Evolutionary conservation across 23 tunicate genomes (phyloP).

Genomic region (Trididemnum clinides): DNA sequence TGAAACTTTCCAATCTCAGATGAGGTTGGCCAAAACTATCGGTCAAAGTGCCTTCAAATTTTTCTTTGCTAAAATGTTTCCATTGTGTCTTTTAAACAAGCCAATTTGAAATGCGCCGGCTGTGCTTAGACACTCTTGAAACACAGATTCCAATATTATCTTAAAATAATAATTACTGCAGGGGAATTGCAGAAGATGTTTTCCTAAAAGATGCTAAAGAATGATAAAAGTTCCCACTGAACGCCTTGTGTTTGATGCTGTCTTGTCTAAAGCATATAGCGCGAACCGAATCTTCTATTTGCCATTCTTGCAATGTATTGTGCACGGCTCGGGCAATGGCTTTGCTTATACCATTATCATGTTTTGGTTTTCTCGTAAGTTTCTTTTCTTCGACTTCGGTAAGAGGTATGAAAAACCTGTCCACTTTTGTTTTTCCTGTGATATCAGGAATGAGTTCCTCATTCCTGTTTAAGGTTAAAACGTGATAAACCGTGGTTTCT

Average conservation of each 20-base stretch:
- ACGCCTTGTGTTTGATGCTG: slow-evolving; percentile 1
- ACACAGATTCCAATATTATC: not conserved
- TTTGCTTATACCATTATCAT: not conserved
- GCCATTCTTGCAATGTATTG: slow-evolving; percentile 1
- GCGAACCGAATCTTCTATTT: not conserved
- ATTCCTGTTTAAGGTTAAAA: not conserved
- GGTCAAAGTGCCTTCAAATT: not conserved
- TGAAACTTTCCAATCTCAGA: not conserved
- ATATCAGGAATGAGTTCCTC: not conserved
- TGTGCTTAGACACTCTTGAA: not conserved
- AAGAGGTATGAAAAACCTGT: not conserved
- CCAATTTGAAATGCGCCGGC: not conserved
- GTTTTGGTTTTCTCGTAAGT: not conserved
- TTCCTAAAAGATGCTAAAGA: not conserved
- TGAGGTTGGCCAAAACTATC: not conserved
- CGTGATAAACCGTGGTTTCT: not conserved
- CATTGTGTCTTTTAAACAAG: not conserved
- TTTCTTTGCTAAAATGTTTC: not conserved
- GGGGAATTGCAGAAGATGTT: not conserved
- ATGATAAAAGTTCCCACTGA: not conserved
- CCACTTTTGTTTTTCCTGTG: not conserved
- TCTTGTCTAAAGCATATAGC: not conserved
- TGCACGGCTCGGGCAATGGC: not conserved
- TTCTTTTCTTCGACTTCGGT: not conserved
- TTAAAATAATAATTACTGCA: not conserved